Evolutionary conservation across 2,113 vertebrate genomes (phyloP), one percentile per base, ranked within the genome.

Genomic region (Paracanthobrama guichenoti): DNA sequence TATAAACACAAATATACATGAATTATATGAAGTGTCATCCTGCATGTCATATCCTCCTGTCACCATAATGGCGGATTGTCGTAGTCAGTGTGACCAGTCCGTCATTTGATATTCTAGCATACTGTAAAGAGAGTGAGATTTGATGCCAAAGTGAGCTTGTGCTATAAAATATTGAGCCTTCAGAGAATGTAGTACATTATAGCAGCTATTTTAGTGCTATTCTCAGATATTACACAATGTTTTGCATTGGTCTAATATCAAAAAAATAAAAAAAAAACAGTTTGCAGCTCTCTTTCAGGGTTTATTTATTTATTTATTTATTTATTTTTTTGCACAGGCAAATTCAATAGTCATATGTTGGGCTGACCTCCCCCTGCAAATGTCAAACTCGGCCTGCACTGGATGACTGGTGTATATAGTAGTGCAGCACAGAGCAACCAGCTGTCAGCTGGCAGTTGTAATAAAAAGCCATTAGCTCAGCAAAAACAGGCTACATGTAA

Each of bases 281-380:
- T 39, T 39, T 69, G 31, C 9, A 22, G 31, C 64, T 67, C 28
- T 18, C 35, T 66, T 66, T 13, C 26, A 62, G 6, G 39, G 6
- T 39, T 8, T 66, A 16, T 50, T n/a, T n/a, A n/a, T n/a, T n/a
- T 50, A 12, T 46, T 46, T 46, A 46, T 46, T 48, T 48, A 4
- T 11, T 48, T 66, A 22, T n/a, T n/a, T 73, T 20, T 9, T n/a
- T 28, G 24, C n/a, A 18, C 8, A 75, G n/a, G 46, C 46, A 50
- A 7, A 18, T 53, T 31, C 26, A 18, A 20, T 28, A n/a, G n/a
- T 62, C 46, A 39, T 28, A 48, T 55, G 31, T 35, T 87, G 93
- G 92, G 53, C 91, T 94, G 93, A 95, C 91, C 93, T 89, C 88
- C 0, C 69, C 48, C 20, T 90, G 83, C 90, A 95, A 95, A 95